A percentile compares a stretch with the other conserved stretches of the same genome.
phyloP scores from a whole-genome alignment of 2,888 invertebrate species.

The Pseudoips prasinana region DNA sequence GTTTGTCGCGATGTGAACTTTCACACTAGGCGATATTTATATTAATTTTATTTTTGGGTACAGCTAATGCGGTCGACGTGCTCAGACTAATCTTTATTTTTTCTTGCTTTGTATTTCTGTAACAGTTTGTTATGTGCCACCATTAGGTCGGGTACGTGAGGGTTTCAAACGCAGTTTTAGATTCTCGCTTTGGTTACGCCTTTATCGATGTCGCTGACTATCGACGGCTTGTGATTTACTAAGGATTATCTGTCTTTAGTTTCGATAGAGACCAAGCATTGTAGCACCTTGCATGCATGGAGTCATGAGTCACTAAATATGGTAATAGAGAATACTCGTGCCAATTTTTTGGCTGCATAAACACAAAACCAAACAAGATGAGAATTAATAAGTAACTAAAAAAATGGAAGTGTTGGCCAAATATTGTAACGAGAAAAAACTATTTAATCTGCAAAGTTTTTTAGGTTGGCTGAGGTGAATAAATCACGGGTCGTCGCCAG shows the following conservation, averaged over 20 bases:
- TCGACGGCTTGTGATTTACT: neutral
- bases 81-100: constrained; percentile 60
- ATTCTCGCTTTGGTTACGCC: constrained; percentile 16
- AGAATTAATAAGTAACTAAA: constrained; percentile 39
- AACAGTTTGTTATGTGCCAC: constrained; percentile 66
- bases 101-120: constrained; percentile 67
- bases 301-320: too few species aligned
- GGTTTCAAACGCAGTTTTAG: constrained; percentile 45
- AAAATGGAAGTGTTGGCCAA: constrained; percentile 45
- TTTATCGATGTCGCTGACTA: constrained; percentile 12
- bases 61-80: constrained; percentile 61
- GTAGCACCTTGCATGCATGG: too few species aligned
- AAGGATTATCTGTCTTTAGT: neutral
- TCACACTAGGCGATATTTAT: constrained; percentile 59
- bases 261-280: too few species aligned
- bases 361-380: constrained; percentile 27
- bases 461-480: constrained; percentile 70
- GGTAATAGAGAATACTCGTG: constrained; percentile 23
- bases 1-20: constrained; percentile 71
- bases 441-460: constrained; percentile 77
- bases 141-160: constrained; percentile 61
- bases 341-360: constrained; percentile 7
- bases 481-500: constrained; percentile 68
- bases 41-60: constrained; percentile 75
- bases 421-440: constrained; percentile 60